Evolutionary conservation across 2,113 vertebrate species (phyloP).

Genomic region (Galeopterus variegatus): DNA sequence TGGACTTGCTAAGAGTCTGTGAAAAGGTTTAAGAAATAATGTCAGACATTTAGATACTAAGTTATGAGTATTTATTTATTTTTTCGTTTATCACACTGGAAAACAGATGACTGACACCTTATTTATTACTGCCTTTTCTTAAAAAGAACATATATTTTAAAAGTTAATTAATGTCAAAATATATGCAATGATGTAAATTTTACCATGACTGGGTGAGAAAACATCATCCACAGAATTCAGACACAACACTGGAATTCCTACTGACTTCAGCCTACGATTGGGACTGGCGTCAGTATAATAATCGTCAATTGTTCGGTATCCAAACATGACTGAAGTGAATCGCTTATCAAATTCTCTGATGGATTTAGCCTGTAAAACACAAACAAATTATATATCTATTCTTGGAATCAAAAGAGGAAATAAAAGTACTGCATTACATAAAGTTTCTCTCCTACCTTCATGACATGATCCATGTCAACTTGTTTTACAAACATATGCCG

Average conservation of each 20-base stretch:
- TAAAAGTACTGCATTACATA: neutral
- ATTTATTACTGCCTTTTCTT: constrained; percentile 25
- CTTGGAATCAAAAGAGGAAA: constrained; percentile 65
- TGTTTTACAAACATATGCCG: constrained; percentile 95
- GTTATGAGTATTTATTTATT: neutral
- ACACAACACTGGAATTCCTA: constrained; percentile 97
- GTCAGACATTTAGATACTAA: constrained; percentile 47
- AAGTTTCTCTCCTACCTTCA: constrained; percentile 93
- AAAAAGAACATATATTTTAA: constrained; percentile 37
- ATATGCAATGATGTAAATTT: constrained; percentile 75
- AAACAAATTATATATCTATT: constrained; percentile 57
- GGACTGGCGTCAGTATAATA: constrained; percentile 98
- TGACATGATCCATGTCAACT: constrained; percentile 97
- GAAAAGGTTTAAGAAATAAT: neutral
- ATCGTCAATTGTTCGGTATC: constrained; percentile 96
- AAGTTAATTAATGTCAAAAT: neutral
- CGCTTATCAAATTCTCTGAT: constrained; percentile 97
- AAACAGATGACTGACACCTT: constrained; percentile 25
- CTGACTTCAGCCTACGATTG: constrained; percentile 94
- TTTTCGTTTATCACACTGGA: constrained; percentile 23
- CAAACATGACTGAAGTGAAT: constrained; percentile 99
- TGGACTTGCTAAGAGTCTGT: neutral
- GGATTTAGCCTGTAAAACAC: constrained; percentile 94
- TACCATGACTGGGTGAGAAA: constrained; percentile 97
- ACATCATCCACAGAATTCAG: constrained; percentile 98